These are phyloP conservation scores for Timema podura DNA, from an alignment of 2,888 invertebrate species.

Conservation along the genomic window DNA sequence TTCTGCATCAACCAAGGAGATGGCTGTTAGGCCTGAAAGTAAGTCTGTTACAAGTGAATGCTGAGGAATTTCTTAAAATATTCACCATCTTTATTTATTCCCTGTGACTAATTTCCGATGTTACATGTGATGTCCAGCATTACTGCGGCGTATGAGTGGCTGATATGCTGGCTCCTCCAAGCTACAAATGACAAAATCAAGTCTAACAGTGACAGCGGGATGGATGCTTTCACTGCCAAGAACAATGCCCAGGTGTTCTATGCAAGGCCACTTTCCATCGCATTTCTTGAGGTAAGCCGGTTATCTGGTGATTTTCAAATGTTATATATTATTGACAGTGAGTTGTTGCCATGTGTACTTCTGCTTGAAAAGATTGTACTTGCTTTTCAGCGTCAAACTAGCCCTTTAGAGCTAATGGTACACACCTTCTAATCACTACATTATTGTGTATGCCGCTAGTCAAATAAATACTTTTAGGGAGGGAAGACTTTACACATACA, in stretches of 20 bases:
- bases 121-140: slow-evolving; percentile 52
- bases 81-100: not conserved
- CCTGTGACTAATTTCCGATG: not conserved
- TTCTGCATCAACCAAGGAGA: slow-evolving; percentile 46
- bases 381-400: too few species aligned
- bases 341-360: too few species aligned
- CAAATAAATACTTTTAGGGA: too few species aligned
- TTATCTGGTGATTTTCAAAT: not conserved
- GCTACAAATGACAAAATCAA: not conserved
- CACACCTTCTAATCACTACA: too few species aligned
- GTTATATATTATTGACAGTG: too few species aligned
- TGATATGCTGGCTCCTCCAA: slow-evolving; percentile 71
- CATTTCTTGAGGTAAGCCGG: slow-evolving; percentile 54
- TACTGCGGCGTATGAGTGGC: slow-evolving; percentile 75
- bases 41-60: slow-evolving; percentile 35
- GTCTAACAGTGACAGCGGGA: slow-evolving; percentile 50
- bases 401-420: too few species aligned
- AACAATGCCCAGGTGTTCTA: slow-evolving; percentile 84
- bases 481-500: too few species aligned
- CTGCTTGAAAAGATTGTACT: too few species aligned
- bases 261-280: slow-evolving; percentile 70
- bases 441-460: too few species aligned
- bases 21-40: slow-evolving; percentile 54
- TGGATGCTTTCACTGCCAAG: slow-evolving; percentile 66
- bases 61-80: not conserved